phyloP scores from a whole-genome alignment of 2,797 vertebrate genomes.

The Enteromius treurensis region DNA sequence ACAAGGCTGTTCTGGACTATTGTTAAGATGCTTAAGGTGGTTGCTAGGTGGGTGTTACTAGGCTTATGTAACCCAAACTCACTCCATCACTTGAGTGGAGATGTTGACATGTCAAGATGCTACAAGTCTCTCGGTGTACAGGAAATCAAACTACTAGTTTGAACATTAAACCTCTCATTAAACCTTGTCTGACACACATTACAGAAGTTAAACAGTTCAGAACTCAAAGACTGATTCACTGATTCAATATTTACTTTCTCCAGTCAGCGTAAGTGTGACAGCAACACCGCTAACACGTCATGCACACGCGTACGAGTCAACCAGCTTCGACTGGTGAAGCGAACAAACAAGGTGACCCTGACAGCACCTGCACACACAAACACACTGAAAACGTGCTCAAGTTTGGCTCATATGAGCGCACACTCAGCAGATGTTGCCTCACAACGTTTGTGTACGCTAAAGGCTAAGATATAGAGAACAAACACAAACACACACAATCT shows the following conservation, averaged over 20 bases:
- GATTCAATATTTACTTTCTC: constrained; percentile 10
- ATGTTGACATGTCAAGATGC: no score
- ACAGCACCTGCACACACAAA: constrained; percentile 8
- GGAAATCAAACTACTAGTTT: not conserved
- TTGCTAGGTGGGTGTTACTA: not conserved
- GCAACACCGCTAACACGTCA: not conserved
- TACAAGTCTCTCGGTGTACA: not conserved
- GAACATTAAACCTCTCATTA: not conserved
- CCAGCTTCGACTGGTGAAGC: not conserved
- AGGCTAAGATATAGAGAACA: constrained; percentile 9
- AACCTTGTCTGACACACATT: not conserved
- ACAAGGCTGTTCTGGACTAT: not conserved
- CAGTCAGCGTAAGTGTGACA: not conserved
- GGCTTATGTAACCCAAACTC: not conserved
- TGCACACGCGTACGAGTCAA: constrained; percentile 30
- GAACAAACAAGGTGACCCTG: constrained; percentile 13
- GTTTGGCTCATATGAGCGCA: constrained; percentile 33
- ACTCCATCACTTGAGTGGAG: not conserved
- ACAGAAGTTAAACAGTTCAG: not conserved
- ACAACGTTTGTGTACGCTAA: constrained; percentile 12
- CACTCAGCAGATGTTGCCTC: constrained; percentile 21
- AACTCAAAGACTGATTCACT: constrained; percentile 5
- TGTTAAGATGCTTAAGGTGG: not conserved
- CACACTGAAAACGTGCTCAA: constrained; percentile 18
- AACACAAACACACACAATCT: constrained; percentile 26